Percentiles rank a stretch among this genome's conserved stretches.
Evolutionary conservation across 2,888 invertebrate genomes (phyloP).

Genomic region (Cyrtodaria siliqua): DNA sequence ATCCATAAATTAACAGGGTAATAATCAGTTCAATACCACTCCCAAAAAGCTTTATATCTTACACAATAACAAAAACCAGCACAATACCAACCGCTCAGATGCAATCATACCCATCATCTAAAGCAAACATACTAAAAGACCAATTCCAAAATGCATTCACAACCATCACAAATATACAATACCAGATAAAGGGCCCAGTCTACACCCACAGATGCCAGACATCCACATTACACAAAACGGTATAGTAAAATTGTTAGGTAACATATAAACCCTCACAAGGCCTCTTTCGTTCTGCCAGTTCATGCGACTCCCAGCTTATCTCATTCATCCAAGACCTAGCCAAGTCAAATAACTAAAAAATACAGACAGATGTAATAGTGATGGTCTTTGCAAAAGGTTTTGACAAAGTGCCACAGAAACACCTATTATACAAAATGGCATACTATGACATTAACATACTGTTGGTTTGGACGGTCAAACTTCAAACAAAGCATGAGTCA

Average conservation of each 20-base stretch:
- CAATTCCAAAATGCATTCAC: slow-evolving; percentile 3
- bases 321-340: too few species aligned
- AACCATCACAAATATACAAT: background rate
- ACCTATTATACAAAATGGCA: too few species aligned
- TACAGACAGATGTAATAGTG: too few species aligned
- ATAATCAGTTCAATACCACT: background rate
- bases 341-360: too few species aligned
- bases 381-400: too few species aligned
- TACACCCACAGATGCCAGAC: slow-evolving; percentile 7
- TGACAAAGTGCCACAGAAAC: too few species aligned
- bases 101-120: background rate
- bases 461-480: too few species aligned
- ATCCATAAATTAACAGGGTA: background rate
- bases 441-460: too few species aligned
- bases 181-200: slow-evolving; percentile 8
- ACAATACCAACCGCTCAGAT: slow-evolving; percentile 2
- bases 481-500: too few species aligned
- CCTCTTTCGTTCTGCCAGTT: background rate
- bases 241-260: background rate
- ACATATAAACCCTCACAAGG: slow-evolving; percentile 1
- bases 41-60: background rate
- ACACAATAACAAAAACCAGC: slow-evolving; percentile 9
- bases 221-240: slow-evolving; percentile 7
- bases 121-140: slow-evolving; percentile 12
- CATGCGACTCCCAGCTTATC: too few species aligned